These are phyloP conservation scores for Ypsolopha scabrella DNA, from an alignment of 2,888 invertebrate species.

Conservation along the genomic window DNA sequence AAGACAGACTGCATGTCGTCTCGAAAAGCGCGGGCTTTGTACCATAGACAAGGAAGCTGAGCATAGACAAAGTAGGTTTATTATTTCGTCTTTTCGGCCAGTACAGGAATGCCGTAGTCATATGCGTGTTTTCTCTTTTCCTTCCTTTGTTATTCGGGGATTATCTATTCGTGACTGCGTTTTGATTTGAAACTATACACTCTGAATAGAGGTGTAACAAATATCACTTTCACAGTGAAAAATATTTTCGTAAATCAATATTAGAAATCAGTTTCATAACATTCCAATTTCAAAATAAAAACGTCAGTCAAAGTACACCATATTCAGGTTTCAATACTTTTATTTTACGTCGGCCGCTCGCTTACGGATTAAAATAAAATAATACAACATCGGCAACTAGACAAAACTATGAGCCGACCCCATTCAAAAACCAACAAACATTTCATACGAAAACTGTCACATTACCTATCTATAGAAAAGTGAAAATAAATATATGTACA, in stretches of 20 bases:
- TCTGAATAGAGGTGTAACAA: no score
- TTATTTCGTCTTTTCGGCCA: constrained; percentile 9
- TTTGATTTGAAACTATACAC: background rate
- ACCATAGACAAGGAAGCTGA: constrained; percentile 23
- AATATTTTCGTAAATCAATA: no score
- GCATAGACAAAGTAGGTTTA: constrained; percentile 9
- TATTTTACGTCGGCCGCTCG: constrained; percentile 17
- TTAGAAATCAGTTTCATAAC: background rate
- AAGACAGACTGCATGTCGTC: constrained; percentile 44
- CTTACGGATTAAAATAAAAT: constrained; percentile 57
- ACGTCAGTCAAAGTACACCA: background rate
- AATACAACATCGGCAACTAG: constrained; percentile 47
- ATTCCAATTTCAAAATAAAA: background rate
- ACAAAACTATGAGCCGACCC: constrained; percentile 22
- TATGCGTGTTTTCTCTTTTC: constrained; percentile 9
- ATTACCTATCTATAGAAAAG: constrained; percentile 55
- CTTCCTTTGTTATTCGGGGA: background rate
- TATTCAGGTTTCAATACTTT: background rate
- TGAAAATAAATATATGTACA: constrained; percentile 53
- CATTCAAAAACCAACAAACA: constrained; percentile 55
- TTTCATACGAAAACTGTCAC: constrained; percentile 65
- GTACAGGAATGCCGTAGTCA: background rate
- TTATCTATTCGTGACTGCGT: background rate
- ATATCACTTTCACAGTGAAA: no score
- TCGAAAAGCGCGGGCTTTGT: constrained; percentile 23